These are phyloP conservation scores for Thamnophis sirtalis DNA, from an alignment of 2,113 vertebrate genomes.

Conservation along the genomic window DNA sequence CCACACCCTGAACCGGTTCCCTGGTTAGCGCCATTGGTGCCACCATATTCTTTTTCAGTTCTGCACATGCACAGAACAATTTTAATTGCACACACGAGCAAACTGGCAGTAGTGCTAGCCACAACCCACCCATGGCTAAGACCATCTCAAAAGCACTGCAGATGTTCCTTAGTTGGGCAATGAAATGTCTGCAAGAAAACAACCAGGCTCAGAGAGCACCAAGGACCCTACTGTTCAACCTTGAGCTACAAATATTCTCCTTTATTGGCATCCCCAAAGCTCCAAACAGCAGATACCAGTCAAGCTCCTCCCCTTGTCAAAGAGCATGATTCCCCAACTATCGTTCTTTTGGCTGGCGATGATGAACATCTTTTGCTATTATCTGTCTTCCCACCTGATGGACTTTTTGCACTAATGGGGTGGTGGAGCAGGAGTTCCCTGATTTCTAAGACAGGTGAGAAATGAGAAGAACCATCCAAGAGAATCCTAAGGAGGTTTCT, in stretches of 20 bases:
- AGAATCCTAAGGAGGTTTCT: not conserved
- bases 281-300: not conserved
- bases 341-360: not conserved
- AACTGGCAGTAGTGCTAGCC: no score
- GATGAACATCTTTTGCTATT: not conserved
- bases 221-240: no score
- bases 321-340: not conserved
- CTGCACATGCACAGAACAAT: no score
- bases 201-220: no score
- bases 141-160: not conserved
- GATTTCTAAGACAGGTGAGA: not conserved
- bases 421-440: no score
- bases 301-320: not conserved
- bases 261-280: not conserved
- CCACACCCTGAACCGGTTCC: no score
- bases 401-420: not conserved
- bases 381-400: not conserved
- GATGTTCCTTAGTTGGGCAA: no score
- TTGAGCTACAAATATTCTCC: no score
- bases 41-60: no score
- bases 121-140: not conserved
- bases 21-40: no score
- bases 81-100: no score
- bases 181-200: no score
- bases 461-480: not conserved